Evolutionary conservation across 2,888 invertebrate species (phyloP).

Genomic region (Lycocerus yunnanus): DNA sequence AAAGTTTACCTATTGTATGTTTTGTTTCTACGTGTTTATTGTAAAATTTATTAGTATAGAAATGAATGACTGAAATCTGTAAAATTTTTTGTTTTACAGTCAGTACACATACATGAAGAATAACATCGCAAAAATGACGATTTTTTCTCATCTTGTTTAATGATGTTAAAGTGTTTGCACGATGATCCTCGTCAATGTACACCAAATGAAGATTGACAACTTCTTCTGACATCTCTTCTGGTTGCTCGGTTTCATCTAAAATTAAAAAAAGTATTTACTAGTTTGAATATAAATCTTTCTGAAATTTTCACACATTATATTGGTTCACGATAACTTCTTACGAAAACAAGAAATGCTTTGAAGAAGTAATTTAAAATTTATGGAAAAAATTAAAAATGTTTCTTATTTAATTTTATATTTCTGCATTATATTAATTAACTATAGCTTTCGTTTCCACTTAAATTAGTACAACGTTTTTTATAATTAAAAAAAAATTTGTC

Average conservation of each 20-base stretch:
- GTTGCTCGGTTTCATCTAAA: conserved; percentile 47
- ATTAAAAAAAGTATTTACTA: conserved; percentile 31
- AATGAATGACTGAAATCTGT: conserved; percentile 43
- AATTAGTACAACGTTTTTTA: too few species aligned
- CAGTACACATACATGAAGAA: conserved; percentile 72
- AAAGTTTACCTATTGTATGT: conserved; percentile 10
- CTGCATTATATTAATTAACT: too few species aligned
- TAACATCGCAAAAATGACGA: conserved; percentile 85
- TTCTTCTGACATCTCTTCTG: conserved; percentile 41
- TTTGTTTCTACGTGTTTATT: conserved; percentile 15
- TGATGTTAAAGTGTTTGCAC: conserved; percentile 65
- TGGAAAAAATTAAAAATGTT: too few species aligned
- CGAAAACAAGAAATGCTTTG: too few species aligned
- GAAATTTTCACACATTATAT: too few species aligned
- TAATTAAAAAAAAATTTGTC: too few species aligned
- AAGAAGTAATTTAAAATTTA: too few species aligned
- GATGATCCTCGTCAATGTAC: conserved; percentile 63
- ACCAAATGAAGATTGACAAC: conserved; percentile 50
- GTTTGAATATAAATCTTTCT: neutral
- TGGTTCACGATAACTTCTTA: too few species aligned
- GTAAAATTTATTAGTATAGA: conserved; percentile 9
- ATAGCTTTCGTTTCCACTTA: too few species aligned
- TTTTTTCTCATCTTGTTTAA: conserved; percentile 82
- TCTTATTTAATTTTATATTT: too few species aligned
- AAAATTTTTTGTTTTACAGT: conserved; percentile 41